A percentile compares a stretch with the other conserved stretches of the same genome.
These are phyloP conservation scores for Kryptolebias marmoratus DNA, from an alignment of 2,113 vertebrate species.

Conservation along the genomic window DNA sequence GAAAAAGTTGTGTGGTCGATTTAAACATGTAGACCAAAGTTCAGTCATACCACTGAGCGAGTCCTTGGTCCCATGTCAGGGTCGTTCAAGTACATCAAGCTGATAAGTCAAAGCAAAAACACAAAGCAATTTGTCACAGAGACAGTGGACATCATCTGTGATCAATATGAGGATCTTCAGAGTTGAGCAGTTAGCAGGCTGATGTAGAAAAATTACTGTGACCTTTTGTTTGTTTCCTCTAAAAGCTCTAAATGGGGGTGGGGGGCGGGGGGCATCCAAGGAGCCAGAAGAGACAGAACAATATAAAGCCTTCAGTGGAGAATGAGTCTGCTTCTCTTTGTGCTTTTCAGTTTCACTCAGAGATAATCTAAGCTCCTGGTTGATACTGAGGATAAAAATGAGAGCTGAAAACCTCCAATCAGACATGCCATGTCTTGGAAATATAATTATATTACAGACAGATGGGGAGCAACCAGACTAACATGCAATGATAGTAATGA, in stretches of 20 bases:
- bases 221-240: conserved; percentile 38
- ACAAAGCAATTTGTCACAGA: not conserved
- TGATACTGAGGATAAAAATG: conserved; percentile 47
- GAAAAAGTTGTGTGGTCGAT: not conserved
- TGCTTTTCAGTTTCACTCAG: conserved; percentile 31
- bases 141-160: not conserved
- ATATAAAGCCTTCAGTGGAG: conserved; percentile 24
- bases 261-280: conserved; percentile 1
- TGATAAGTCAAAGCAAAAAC: conserved; percentile 10
- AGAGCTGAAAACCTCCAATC: conserved; percentile 25
- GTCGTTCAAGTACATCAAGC: conserved; percentile 10
- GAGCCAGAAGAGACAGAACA: not conserved
- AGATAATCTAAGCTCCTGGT: conserved; percentile 43
- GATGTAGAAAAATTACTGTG: conserved; percentile 9
- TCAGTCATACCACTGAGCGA: conserved; percentile 3
- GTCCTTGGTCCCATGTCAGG: not conserved
- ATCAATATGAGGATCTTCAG: not conserved
- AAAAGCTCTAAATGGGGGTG: conserved; percentile 15
- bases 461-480: conserved; percentile 36
- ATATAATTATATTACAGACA: conserved; percentile 49
- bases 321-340: not conserved
- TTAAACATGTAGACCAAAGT: conserved; percentile 6
- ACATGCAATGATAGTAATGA: conserved; percentile 49
- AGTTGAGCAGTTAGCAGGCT: conserved; percentile 10
- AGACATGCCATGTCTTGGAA: conserved; percentile 20